phyloP scores from a whole-genome alignment of 2,888 invertebrate genomes.

The Macrophya annulata region DNA sequence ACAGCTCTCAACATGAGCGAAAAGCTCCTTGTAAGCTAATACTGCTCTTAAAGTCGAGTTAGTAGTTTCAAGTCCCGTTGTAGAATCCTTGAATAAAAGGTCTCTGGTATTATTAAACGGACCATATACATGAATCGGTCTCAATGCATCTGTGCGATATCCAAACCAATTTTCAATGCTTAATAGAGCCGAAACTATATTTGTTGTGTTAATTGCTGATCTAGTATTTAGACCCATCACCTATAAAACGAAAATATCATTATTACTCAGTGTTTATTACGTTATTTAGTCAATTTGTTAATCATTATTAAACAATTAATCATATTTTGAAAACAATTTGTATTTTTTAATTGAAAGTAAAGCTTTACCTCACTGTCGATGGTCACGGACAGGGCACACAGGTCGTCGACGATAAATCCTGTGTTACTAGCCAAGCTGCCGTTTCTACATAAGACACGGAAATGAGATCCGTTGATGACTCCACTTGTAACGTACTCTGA shows the following conservation, averaged over 20 bases:
- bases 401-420: slow-evolving; percentile 81
- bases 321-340: not conserved
- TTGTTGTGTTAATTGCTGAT: slow-evolving; percentile 60
- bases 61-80: slow-evolving; percentile 81
- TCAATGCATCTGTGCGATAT: slow-evolving; percentile 76
- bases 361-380: slow-evolving; percentile 83
- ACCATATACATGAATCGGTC: slow-evolving; percentile 82
- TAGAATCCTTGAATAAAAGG: slow-evolving; percentile 85
- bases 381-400: slow-evolving; percentile 82
- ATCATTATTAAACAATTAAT: not conserved
- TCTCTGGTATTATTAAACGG: slow-evolving; percentile 81
- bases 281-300: not conserved
- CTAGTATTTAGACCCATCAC: slow-evolving; percentile 69
- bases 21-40: slow-evolving; percentile 82
- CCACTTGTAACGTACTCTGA: slow-evolving; percentile 76
- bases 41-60: slow-evolving; percentile 78
- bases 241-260: slow-evolving; percentile 62
- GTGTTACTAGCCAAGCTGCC: slow-evolving; percentile 80
- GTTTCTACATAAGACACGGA: slow-evolving; percentile 84
- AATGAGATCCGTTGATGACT: slow-evolving; percentile 76
- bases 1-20: slow-evolving; percentile 79
- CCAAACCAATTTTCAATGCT: slow-evolving; percentile 82
- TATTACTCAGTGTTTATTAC: not conserved
- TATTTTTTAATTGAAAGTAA: not conserved
- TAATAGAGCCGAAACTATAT: slow-evolving; percentile 77